Percentiles rank a stretch among this genome's conserved stretches.
Evolutionary conservation across 1,140 invertebrate genomes (phyloP).

Genomic region (Drosophila subobscura): DNA sequence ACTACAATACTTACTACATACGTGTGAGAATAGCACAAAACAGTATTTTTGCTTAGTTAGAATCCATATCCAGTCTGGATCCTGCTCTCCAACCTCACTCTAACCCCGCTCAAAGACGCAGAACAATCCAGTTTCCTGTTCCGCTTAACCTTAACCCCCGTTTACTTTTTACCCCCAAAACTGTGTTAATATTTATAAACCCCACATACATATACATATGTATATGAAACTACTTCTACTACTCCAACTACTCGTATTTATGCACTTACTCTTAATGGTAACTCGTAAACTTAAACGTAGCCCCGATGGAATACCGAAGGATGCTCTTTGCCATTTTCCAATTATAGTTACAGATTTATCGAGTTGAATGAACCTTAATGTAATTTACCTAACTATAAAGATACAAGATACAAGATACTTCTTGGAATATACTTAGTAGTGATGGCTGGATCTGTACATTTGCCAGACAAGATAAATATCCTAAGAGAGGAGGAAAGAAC

Average conservation of each 20-base stretch:
- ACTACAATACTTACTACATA: slow-evolving; percentile 26
- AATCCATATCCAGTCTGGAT: slow-evolving; percentile 12
- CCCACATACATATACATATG: slow-evolving; percentile 12
- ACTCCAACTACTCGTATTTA: slow-evolving; percentile 39
- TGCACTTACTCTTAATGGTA: slow-evolving; percentile 14
- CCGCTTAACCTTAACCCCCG: slow-evolving; percentile 48
- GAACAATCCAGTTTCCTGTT: slow-evolving; percentile 12
- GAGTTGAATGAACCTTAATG: slow-evolving; percentile 58
- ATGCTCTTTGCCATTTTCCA: slow-evolving; percentile 65
- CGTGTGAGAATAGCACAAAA: slow-evolving; percentile 76
- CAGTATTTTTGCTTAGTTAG: slow-evolving; percentile 80
- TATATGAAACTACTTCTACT: not conserved
- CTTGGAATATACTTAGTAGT: slow-evolving; percentile 29
- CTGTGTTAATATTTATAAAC: slow-evolving; percentile 76
- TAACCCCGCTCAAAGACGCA: slow-evolving; percentile 33
- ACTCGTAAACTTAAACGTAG: too few species aligned
- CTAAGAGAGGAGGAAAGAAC: slow-evolving; percentile 27
- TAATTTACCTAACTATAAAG: slow-evolving; percentile 48
- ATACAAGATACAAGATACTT: slow-evolving; percentile 4
- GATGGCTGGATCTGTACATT: slow-evolving; percentile 74
- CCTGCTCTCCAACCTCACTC: slow-evolving; percentile 14
- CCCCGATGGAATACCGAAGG: slow-evolving; percentile 1
- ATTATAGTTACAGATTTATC: slow-evolving; percentile 48
- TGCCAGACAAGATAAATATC: slow-evolving; percentile 46
- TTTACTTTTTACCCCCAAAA: slow-evolving; percentile 33